phyloP scores from a whole-genome alignment of 2,797 vertebrate genomes.

The Megalops cyprinoides region DNA sequence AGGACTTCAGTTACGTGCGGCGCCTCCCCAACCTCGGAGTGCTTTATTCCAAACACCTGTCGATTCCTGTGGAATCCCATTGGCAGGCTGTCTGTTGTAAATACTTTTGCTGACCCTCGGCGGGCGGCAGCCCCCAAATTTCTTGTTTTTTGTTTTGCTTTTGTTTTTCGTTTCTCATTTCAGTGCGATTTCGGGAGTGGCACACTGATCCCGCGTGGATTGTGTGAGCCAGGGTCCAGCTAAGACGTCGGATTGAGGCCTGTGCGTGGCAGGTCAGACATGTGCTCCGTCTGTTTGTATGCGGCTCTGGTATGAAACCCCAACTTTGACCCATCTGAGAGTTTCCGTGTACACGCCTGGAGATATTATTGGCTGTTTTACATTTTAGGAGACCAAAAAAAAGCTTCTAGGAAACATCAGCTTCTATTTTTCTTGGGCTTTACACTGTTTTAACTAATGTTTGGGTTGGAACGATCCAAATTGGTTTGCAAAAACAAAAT shows the following conservation, averaged over 20 bases:
- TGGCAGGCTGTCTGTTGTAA: background rate
- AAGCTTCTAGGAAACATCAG: background rate
- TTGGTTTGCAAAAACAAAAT: too few relatives aligned
- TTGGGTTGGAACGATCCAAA: background rate
- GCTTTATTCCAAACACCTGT: background rate
- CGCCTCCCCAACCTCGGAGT: background rate
- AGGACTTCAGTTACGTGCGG: background rate
- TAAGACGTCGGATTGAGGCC: background rate
- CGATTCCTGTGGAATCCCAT: conserved; percentile 6
- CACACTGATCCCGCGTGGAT: background rate
- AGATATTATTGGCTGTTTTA: background rate
- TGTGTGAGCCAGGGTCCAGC: background rate
- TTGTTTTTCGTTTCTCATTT: background rate
- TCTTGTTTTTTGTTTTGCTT: conserved; percentile 2
- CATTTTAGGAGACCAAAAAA: background rate
- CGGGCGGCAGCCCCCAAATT: background rate
- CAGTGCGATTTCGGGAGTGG: background rate
- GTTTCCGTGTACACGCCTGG: background rate
- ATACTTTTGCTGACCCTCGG: background rate
- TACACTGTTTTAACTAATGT: background rate
- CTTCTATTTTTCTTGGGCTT: background rate
- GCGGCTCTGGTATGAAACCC: background rate
- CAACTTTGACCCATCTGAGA: background rate
- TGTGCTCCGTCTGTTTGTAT: background rate
- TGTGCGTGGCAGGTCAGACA: background rate